Percentiles rank a stretch among this genome's conserved stretches.
phyloP scores from a whole-genome alignment of 2,888 invertebrate species.

The Dryadula phaetusa region DNA sequence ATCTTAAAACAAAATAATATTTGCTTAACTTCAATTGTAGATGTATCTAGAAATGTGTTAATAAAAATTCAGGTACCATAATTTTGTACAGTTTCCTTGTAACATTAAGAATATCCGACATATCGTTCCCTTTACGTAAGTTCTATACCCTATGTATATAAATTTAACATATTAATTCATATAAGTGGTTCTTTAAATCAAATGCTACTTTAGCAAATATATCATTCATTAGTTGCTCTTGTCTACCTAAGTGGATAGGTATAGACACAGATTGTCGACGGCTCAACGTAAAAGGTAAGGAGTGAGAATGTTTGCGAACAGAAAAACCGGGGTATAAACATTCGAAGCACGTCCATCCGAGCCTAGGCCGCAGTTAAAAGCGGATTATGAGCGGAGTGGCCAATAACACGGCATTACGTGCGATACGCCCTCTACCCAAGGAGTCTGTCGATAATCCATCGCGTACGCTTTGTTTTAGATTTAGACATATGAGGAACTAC shows the following conservation, averaged over 20 bases:
- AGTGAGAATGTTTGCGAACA: constrained; percentile 73
- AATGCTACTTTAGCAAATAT: neutral
- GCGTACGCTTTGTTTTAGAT: constrained; percentile 60
- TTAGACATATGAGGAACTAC: constrained; percentile 37
- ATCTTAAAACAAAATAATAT: neutral
- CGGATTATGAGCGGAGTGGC: constrained; percentile 80
- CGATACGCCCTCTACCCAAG: constrained; percentile 54
- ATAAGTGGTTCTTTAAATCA: neutral
- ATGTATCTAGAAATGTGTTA: too few relatives aligned
- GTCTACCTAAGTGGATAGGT: neutral
- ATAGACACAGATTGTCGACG: constrained; percentile 51
- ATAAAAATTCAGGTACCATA: too few relatives aligned
- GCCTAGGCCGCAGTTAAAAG: constrained; percentile 76
- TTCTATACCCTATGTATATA: too few relatives aligned
- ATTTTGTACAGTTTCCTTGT: too few relatives aligned
- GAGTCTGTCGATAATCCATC: constrained; percentile 63
- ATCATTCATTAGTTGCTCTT: neutral
- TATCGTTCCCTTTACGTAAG: too few relatives aligned
- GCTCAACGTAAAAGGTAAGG: constrained; percentile 57
- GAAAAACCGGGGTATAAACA: constrained; percentile 63
- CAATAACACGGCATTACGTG: constrained; percentile 73
- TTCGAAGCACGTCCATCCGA: constrained; percentile 71
- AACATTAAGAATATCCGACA: too few relatives aligned
- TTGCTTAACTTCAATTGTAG: too few relatives aligned
- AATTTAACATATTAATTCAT: neutral